Percentiles rank a stretch among this genome's conserved stretches.
phyloP scores from a whole-genome alignment of 2,888 invertebrate genomes.

The Cephus nigrinus region DNA sequence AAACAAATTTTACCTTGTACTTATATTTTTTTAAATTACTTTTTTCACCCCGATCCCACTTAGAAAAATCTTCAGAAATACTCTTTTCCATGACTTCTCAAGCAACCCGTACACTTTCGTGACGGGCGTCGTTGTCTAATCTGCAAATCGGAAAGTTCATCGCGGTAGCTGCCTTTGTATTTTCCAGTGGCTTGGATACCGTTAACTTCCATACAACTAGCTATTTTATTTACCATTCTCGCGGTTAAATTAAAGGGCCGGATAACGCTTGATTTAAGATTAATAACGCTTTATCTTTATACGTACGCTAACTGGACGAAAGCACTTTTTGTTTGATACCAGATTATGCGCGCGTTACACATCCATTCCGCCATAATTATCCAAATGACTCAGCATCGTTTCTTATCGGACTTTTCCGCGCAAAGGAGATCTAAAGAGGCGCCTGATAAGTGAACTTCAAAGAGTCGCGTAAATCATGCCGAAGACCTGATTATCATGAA shows the following conservation, averaged over 20 bases:
- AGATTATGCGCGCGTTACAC: neutral
- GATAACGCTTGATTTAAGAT: slow-evolving; percentile 34
- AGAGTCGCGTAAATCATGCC: slow-evolving; percentile 16
- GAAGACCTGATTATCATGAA: neutral
- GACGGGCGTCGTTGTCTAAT: neutral
- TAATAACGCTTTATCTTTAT: slow-evolving; percentile 21
- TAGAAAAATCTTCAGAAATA: neutral
- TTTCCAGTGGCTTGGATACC: neutral
- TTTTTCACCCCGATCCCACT: neutral
- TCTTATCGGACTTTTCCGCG: neutral
- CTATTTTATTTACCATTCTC: neutral
- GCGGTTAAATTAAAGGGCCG: slow-evolving; percentile 26
- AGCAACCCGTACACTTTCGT: neutral
- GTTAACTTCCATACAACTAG: neutral
- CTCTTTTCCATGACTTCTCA: neutral
- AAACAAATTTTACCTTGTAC: neutral
- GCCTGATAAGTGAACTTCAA: neutral
- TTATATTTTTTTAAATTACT: neutral
- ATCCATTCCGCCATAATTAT: slow-evolving; percentile 5
- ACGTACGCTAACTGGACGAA: neutral
- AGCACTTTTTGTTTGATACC: slow-evolving; percentile 12
- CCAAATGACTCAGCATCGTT: neutral
- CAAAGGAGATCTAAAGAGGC: neutral
- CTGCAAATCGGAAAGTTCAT: neutral
- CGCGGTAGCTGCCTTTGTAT: neutral